Evolutionary conservation across 2,888 invertebrate genomes (phyloP).

Genomic region (Cremastobaeus sp.): DNA sequence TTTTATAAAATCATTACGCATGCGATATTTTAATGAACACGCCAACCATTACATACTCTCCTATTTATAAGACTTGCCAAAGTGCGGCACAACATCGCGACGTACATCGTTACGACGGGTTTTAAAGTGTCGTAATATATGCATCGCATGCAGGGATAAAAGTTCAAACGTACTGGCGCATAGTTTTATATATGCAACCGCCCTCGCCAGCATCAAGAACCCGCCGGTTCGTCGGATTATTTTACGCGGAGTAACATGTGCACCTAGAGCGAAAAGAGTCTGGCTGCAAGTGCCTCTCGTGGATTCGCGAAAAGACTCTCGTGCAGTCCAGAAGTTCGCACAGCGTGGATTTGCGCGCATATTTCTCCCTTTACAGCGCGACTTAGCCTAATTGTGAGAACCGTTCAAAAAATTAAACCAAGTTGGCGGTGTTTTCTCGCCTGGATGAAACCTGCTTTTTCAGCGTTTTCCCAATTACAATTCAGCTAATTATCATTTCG

Average conservation of each 20-base stretch:
- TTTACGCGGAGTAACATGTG: conserved; percentile 16
- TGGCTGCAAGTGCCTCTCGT: conserved; percentile 36
- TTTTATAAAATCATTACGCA: conserved; percentile 42
- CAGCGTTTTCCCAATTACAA: too few species aligned
- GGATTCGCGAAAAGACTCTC: conserved; percentile 32
- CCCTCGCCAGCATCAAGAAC: not conserved
- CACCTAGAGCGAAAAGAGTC: conserved; percentile 28
- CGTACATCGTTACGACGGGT: conserved; percentile 38
- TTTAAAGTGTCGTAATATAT: conserved; percentile 43
- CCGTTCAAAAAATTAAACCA: not conserved
- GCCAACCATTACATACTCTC: conserved; percentile 37
- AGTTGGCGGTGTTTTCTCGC: too few species aligned
- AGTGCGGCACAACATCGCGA: conserved; percentile 24
- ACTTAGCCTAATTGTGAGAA: too few species aligned
- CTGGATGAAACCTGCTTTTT: too few species aligned
- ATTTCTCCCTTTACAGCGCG: conserved; percentile 2
- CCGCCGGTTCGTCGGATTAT: conserved; percentile 26
- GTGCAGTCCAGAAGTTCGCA: conserved; percentile 28
- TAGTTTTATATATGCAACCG: conserved; percentile 23
- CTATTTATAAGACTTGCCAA: conserved; percentile 35
- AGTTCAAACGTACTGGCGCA: conserved; percentile 38
- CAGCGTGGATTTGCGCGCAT: conserved; percentile 34
- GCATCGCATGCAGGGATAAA: conserved; percentile 47
- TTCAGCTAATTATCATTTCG: too few species aligned
- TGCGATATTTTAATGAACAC: conserved; percentile 38